Base-by-base conservation (phyloP, 2,888 invertebrate species). In the Ectemnius cavifrons region DNA sequence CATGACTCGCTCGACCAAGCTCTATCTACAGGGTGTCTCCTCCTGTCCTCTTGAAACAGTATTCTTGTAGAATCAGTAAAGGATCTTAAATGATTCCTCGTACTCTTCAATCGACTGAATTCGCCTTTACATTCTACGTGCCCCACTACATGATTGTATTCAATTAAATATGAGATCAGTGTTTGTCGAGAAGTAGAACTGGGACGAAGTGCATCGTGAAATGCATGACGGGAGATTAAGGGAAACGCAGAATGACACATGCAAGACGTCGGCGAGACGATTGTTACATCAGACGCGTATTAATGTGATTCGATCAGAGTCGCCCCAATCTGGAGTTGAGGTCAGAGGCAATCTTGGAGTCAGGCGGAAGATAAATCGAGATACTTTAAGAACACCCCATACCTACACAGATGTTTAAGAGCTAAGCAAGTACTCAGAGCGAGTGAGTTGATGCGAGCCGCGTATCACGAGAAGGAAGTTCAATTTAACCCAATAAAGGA, bases 401-500 rank as follows among this genome's bases (percentile, higher is more conserved):
- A 89, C 87, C 85, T 88, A 88, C 82, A 88, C 88, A 90, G 89
- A 89, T 89, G 88, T 89, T 90, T 89, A 89, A 89, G 88, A 90
- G 89, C 87, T 87, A 87, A 89, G 89, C 89, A 89, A 88, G 84
- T 88, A 87, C 87, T 88, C 88, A 85, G 85, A 88, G 87, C 85
- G 87, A 88, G 88, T 88, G 90, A 89, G 90, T 90, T 91, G 89
- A 91, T 91, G 90, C 89, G 89, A 89, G 90, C 89, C 88, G 89
- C 89, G 88, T 91, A 91, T 90, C 91, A 90, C 90, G 91, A 91
- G 90, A 90, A 91, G 91, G 91, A 91, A 91, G 91, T 91, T 88
- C 91, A 91, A 91, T 91, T 91, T 90, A 91, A 91, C 90, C 89
- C 91, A 91, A 91, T 91, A 91, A 91, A 91, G 88, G 90, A 91